Percentiles rank a stretch among this genome's conserved stretches.
Conservation (phyloP, 1,140 invertebrate species). For the Venturia canescens region DNA sequence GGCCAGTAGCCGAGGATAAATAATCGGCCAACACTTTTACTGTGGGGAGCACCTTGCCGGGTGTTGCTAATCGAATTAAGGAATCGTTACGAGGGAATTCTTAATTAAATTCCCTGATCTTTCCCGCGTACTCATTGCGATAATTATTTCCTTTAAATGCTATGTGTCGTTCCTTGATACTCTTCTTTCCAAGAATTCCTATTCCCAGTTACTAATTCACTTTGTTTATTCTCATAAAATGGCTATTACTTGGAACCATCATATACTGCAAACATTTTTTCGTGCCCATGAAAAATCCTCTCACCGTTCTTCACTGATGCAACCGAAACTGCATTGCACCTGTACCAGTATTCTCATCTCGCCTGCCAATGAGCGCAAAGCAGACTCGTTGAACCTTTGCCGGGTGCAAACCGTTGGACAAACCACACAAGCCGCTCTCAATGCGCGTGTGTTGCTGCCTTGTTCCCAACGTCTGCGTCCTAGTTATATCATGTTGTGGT, state of each 20-base stretch:
- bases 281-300: not conserved
- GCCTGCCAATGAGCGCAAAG: not conserved
- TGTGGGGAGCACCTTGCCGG: not conserved
- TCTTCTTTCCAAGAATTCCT: not conserved
- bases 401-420: not conserved
- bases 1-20: slow-evolving; percentile 2
- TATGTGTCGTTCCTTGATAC: not conserved
- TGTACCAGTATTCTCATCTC: not conserved
- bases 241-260: not conserved
- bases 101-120: slow-evolving; percentile 55
- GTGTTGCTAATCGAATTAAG: slow-evolving; percentile 53
- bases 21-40: slow-evolving; percentile 17
- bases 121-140: slow-evolving; percentile 22
- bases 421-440: not conserved
- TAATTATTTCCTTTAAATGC: not conserved
- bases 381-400: not conserved
- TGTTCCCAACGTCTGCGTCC: not conserved
- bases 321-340: not conserved
- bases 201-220: not conserved
- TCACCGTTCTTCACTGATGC: not conserved
- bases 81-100: slow-evolving; percentile 52
- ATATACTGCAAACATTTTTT: not conserved
- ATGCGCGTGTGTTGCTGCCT: not conserved
- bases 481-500: not conserved
- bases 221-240: not conserved